phyloP scores from a whole-genome alignment of 1,140 invertebrate species.

The Steinernema khuongi region DNA sequence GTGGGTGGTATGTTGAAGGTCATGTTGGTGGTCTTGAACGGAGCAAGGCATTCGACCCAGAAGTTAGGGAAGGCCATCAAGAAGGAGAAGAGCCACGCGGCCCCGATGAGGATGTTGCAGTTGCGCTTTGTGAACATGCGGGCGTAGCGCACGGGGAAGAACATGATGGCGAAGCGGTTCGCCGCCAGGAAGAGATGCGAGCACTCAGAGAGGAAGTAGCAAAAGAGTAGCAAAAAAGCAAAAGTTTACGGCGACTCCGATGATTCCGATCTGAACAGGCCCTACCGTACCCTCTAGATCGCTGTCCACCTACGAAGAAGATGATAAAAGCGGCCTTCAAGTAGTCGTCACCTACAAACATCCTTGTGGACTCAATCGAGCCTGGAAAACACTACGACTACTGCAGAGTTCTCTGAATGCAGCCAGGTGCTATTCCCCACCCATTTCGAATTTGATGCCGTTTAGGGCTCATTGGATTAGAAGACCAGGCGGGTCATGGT shows the following conservation, averaged over 20 bases:
- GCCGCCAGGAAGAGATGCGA: not conserved
- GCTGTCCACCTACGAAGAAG: not conserved
- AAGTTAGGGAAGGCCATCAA: not conserved
- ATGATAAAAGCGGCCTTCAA: not conserved
- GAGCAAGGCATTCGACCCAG: not conserved
- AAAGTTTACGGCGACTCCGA: not conserved
- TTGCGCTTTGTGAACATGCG: not conserved
- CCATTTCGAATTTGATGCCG: too few species aligned
- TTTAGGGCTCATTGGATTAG: too few species aligned
- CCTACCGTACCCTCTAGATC: not conserved
- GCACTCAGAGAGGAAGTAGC: not conserved
- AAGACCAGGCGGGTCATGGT: too few species aligned
- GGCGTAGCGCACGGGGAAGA: not conserved
- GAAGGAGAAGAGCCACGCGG: not conserved
- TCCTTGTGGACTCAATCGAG: too few species aligned
- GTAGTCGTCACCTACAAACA: too few species aligned
- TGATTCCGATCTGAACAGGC: not conserved
- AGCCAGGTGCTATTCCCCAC: too few species aligned
- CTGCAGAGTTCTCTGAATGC: too few species aligned
- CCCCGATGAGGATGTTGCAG: not conserved
- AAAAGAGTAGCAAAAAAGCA: not conserved
- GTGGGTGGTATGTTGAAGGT: not conserved
- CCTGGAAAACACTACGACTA: too few species aligned
- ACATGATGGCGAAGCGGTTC: constrained; percentile 5
- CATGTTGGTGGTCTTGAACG: not conserved